A percentile compares a stretch with the other conserved stretches of the same genome.
Evolutionary conservation across 2,113 vertebrate genomes (phyloP).

Genomic region (Hipposideros armiger): DNA sequence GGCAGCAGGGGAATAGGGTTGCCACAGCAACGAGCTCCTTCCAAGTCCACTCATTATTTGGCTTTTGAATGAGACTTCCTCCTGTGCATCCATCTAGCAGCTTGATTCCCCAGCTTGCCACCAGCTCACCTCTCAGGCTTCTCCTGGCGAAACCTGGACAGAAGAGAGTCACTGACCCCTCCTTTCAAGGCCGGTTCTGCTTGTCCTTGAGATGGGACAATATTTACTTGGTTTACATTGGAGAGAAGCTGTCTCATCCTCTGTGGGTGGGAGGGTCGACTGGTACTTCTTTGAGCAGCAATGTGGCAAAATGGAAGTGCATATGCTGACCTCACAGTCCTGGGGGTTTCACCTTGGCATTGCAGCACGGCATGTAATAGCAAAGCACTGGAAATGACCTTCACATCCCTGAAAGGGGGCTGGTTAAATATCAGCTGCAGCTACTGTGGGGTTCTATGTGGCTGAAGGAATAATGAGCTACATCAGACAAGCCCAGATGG

Average conservation of each 20-base stretch:
- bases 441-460: neutral
- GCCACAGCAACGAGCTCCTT: conserved; percentile 78
- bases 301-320: neutral
- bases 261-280: neutral
- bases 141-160: neutral
- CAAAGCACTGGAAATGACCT: neutral
- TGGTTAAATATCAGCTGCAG: neutral
- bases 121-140: neutral
- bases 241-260: neutral
- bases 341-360: neutral
- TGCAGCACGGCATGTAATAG: neutral
- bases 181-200: neutral
- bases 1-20: conserved; percentile 78
- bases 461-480: neutral
- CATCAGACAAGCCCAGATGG: rapidly evolving
- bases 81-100: neutral
- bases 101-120: rapidly evolving
- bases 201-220: neutral
- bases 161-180: neutral
- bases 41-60: conserved; percentile 28
- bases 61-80: conserved; percentile 75
- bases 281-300: neutral
- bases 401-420: neutral
- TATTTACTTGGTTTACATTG: neutral
- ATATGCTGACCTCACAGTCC: neutral